Base-by-base conservation (phyloP, 2,113 vertebrate genomes). In the Blennius ocellaris region DNA sequence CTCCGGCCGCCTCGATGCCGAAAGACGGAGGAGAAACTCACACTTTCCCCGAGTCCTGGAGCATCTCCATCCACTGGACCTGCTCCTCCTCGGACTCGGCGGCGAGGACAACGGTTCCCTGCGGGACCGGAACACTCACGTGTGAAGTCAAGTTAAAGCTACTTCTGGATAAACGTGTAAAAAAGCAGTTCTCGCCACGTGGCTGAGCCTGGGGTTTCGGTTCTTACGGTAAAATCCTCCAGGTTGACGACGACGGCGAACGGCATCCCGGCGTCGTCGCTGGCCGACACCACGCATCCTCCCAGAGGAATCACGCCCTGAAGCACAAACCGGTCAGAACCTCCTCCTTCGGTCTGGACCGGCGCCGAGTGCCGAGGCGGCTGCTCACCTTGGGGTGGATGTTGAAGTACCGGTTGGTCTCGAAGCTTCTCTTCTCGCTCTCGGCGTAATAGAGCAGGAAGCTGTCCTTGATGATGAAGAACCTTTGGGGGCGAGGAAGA, bases 381-480 rank as follows among this genome's bases (percentile, higher is more conserved):
- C 21, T 2, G 55, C 80, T 87, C 85, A 98, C 98, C 96, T 99
- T 99, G 0, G 98, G 98, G 62, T 99, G 98, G 73, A 99, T 98
- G 87, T 99, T 99, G 92, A 99, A 98, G 90, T 93, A 97, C 54
- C 93, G 94, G 89, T 97, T 97, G 86, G 91, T 95, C 93, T 99
- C 98, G 82, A 99, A 99, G 89, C 82, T 97, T 82, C 92, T 97
- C 88, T 94, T 98, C 85, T 99, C 97, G 2, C 86, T 97, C 86
- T 99, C 97, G 15, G 96, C 96, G 64, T 99, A 99, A 84, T 99
- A 99, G 5, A 98, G 96, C 79, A 99, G 87, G 89, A 99, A 99
- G 77, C 97, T 98, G 90, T 99, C 98, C 88, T 99, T 99, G 93
- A 99, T 96, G 83, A 99, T 96, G 89, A 98, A 99, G 91, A 99